phyloP scores from a whole-genome alignment of 2,113 vertebrate genomes.

The Vidua chalybeata region DNA sequence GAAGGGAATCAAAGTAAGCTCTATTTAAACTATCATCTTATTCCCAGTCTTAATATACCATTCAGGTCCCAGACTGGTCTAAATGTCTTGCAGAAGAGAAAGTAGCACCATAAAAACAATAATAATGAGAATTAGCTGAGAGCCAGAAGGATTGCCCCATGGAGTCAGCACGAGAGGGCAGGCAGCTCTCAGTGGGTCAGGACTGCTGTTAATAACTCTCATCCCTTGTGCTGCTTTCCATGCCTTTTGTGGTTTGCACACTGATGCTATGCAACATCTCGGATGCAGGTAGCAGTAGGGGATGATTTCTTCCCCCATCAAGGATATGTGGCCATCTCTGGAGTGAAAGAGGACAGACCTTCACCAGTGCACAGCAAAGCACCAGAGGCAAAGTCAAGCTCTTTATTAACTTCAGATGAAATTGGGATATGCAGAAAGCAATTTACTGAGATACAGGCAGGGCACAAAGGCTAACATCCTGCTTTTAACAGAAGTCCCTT shows the following conservation, averaged over 20 bases:
- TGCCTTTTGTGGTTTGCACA: neutral
- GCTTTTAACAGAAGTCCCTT: neutral
- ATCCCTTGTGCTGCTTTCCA: neutral
- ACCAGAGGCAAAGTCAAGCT: slow-evolving; percentile 33
- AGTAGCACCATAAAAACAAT: neutral
- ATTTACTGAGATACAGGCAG: neutral
- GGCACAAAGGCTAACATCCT: slow-evolving; percentile 23
- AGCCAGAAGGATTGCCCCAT: neutral
- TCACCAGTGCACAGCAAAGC: neutral
- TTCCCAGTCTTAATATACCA: slow-evolving; percentile 41
- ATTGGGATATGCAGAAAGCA: slow-evolving; percentile 27
- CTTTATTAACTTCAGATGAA: slow-evolving; percentile 29
- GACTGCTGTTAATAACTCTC: neutral
- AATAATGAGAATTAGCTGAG: neutral
- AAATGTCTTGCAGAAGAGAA: slow-evolving; percentile 14
- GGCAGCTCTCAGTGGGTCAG: neutral
- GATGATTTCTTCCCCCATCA: neutral
- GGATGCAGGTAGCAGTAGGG: neutral
- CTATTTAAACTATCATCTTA: slow-evolving; percentile 2
- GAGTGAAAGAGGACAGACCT: neutral
- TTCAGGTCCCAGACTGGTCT: neutral
- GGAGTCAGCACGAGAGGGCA: neutral
- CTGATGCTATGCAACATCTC: neutral
- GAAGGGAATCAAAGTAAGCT: slow-evolving; percentile 14
- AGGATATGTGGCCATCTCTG: neutral